Base-by-base conservation (phyloP, 1,140 invertebrate species). In the Anastrepha obliqua region DNA sequence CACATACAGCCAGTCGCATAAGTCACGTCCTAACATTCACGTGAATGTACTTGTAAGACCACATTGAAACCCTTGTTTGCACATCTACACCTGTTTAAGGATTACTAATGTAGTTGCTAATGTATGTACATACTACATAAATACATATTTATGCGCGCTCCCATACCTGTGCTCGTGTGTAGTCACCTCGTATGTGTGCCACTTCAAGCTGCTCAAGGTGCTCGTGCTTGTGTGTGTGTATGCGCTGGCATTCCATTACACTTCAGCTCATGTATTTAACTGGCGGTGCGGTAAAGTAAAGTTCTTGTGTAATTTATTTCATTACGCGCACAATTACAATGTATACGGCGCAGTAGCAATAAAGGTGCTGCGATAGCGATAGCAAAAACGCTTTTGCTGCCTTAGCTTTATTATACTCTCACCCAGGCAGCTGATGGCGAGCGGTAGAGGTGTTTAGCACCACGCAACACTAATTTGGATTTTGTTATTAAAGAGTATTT, bases 221-320 rank as follows among this genome's bases (percentile, higher is more conserved):
- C 29, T 29, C 8, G 39, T 17, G 15, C 67, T 74, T 74, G 13
- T 47, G 15, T 74, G 9, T 74, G 13, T 47, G 15, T 74, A 39
- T 6, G 67, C 67, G 67, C 15, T 74, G 44, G 17, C 42, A 42
- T 74, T 47, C 3, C 67, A 47, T 47, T 17, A 74, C 67, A 74
- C 11, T 74, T 74, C 11, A 74, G 42, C 42, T 2, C 15, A 17
- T 6, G 51, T 55, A 55, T 55, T 55, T 55, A 55, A 55, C 67
- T 42, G 13, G 7, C 1, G 39, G 6, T 47, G 67, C 67, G 42
- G 44, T 74, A 29, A 29, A 29, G 67, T 74, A 74, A 74, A 74
- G 39, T 47, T 42, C 67, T 74, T 74, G 67, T 39, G 67, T 74
- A 74, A 74, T 74, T 74, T 74, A 74, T 74, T 74, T 74, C 67